Conservation (phyloP, 2,113 vertebrate species). For the Atractosteus spatula region DNA sequence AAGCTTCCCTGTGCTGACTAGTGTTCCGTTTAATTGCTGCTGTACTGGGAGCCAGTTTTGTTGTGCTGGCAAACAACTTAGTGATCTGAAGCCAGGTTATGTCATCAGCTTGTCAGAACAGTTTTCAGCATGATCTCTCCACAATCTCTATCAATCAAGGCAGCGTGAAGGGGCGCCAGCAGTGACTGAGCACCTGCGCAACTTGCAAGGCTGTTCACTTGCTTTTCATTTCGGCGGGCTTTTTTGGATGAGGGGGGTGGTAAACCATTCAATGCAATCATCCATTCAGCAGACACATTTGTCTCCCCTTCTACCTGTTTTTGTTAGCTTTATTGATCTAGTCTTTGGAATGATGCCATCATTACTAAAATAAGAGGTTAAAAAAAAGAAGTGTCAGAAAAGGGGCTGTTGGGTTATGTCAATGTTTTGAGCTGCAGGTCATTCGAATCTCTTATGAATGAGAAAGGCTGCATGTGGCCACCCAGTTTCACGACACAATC, state of each 20-base stretch:
- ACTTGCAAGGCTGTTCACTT: background rate
- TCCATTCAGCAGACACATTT: conserved; percentile 22
- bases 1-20: background rate
- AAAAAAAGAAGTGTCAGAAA: conserved; percentile 69
- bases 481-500: too few species aligned
- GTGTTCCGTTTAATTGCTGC: background rate
- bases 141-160: conserved; percentile 11
- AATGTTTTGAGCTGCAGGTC: background rate
- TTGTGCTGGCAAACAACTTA: background rate
- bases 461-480: too few species aligned
- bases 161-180: background rate
- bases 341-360: conserved; percentile 65
- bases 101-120: conserved; percentile 16
- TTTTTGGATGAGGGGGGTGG: background rate
- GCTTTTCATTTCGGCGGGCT: background rate
- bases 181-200: conserved; percentile 11
- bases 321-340: conserved; percentile 62
- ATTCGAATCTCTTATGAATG: background rate
- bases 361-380: conserved; percentile 58
- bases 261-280: background rate
- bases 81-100: background rate
- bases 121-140: conserved; percentile 17
- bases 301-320: conserved; percentile 33
- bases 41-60: background rate
- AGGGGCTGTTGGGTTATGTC: conserved; percentile 24